phyloP scores from a whole-genome alignment of 2,113 vertebrate species.

The Ranitomeya imitator region DNA sequence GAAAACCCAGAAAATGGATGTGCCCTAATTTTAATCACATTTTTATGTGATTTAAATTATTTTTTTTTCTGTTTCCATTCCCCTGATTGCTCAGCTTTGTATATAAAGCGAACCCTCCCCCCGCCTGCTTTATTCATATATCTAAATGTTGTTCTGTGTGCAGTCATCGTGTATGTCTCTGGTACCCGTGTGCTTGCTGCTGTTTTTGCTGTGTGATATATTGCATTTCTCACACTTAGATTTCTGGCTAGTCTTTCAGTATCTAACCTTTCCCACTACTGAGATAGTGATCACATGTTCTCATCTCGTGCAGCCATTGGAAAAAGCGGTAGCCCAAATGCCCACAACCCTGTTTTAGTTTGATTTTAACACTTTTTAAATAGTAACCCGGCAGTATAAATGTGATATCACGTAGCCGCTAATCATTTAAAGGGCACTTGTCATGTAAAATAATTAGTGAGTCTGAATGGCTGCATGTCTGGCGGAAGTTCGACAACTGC shows the following conservation, averaged over 20 bases:
- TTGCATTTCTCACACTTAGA: neutral
- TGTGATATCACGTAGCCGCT: too few relatives aligned
- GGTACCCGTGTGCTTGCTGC: neutral
- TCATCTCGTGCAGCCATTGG: neutral
- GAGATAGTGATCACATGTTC: neutral
- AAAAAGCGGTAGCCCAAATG: neutral
- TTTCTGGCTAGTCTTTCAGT: neutral
- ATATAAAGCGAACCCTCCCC: conserved; percentile 14
- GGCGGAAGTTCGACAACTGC: too few relatives aligned
- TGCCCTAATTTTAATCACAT: conserved; percentile 52
- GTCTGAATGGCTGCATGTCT: too few relatives aligned
- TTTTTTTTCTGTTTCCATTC: neutral
- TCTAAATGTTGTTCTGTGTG: conserved; percentile 35
- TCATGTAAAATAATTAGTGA: too few relatives aligned
- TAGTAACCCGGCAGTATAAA: too few relatives aligned
- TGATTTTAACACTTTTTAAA: too few relatives aligned
- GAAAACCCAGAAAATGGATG: conserved; percentile 36
- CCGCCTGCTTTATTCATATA: conserved; percentile 39
- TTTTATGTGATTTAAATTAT: conserved; percentile 50
- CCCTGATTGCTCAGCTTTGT: neutral
- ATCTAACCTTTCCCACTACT: neutral
- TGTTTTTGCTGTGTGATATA: neutral
- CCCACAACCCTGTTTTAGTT: too few relatives aligned
- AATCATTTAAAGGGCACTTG: too few relatives aligned
- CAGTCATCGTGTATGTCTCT: conserved; percentile 25